Percentiles rank a stretch among this genome's conserved stretches.
phyloP scores from a whole-genome alignment of 1,140 invertebrate genomes.

The Tribolium madens region DNA sequence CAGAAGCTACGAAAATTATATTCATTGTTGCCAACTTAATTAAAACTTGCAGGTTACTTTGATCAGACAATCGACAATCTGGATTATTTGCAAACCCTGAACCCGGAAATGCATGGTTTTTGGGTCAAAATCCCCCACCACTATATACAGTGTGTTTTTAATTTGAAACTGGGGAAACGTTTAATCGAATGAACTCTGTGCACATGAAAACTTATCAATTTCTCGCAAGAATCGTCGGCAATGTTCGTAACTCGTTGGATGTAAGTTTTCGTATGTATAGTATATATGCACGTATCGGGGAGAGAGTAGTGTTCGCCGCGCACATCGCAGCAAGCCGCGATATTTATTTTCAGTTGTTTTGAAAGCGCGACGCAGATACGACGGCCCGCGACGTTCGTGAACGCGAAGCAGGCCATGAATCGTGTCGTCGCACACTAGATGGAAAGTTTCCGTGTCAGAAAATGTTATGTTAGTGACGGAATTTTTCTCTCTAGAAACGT shows the following conservation, averaged over 20 bases:
- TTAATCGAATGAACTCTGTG: neutral
- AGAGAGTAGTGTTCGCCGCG: conserved; percentile 28
- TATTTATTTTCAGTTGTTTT: conserved; percentile 48
- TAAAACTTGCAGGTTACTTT: too few species aligned
- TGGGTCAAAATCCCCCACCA: neutral
- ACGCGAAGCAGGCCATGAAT: conserved; percentile 47
- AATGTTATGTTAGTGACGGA: conserved; percentile 36
- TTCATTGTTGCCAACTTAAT: too few species aligned
- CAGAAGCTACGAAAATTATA: too few species aligned
- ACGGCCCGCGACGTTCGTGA: conserved; percentile 20
- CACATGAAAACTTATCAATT: conserved; percentile 25
- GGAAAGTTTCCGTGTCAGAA: conserved; percentile 43
- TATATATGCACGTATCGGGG: conserved; percentile 1
- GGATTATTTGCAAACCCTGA: too few species aligned
- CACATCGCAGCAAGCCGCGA: neutral
- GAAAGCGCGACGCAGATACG: conserved; percentile 28
- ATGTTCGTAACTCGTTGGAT: conserved; percentile 29
- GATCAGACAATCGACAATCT: too few species aligned
- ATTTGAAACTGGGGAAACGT: neutral
- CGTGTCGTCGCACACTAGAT: conserved; percentile 23
- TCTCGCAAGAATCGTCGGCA: conserved; percentile 10
- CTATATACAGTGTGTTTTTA: too few species aligned
- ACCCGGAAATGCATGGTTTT: neutral
- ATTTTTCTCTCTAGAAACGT: conserved; percentile 9
- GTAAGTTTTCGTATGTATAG: neutral